These are phyloP conservation scores for Lophius piscatorius DNA, from an alignment of 2,113 vertebrate species.

Conservation along the genomic window DNA sequence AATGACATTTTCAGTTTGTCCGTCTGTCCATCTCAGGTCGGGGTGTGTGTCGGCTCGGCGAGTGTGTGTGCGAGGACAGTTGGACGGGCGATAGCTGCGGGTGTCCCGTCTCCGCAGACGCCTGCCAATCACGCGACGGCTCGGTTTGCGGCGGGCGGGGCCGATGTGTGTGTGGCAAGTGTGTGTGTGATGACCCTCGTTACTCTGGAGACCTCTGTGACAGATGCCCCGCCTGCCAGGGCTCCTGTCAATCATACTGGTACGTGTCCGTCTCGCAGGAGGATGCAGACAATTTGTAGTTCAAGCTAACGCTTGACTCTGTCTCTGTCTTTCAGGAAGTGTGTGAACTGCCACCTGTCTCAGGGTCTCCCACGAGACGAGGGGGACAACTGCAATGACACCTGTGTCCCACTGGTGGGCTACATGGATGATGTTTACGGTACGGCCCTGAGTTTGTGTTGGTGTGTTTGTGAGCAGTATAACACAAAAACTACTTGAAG, in stretches of 20 bases:
- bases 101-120: slow-evolving; percentile 82
- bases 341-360: slow-evolving; percentile 85
- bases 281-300: background rate
- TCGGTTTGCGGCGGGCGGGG: slow-evolving; percentile 89
- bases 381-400: slow-evolving; percentile 82
- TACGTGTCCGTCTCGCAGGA: slow-evolving; percentile 59
- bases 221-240: slow-evolving; percentile 87
- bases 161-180: slow-evolving; percentile 88
- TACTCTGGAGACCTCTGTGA: slow-evolving; percentile 90
- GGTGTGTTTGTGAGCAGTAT: too few species aligned
- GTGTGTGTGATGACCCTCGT: slow-evolving; percentile 85
- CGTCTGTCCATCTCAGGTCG: slow-evolving; percentile 78
- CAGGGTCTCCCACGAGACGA: slow-evolving; percentile 78
- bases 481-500: too few species aligned
- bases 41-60: slow-evolving; percentile 88
- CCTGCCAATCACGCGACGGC: slow-evolving; percentile 84
- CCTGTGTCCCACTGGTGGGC: slow-evolving; percentile 82
- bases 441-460: slow-evolving; percentile 53
- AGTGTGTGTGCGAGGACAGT: slow-evolving; percentile 85
- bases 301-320: background rate
- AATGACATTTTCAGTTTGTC: background rate
- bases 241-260: slow-evolving; percentile 88
- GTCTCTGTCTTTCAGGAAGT: slow-evolving; percentile 81
- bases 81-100: slow-evolving; percentile 92
- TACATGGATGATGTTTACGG: slow-evolving; percentile 83